A percentile compares a stretch with the other conserved stretches of the same genome.
These are phyloP conservation scores for Dynastes maya DNA, from an alignment of 2,888 invertebrate species.

Conservation along the genomic window DNA sequence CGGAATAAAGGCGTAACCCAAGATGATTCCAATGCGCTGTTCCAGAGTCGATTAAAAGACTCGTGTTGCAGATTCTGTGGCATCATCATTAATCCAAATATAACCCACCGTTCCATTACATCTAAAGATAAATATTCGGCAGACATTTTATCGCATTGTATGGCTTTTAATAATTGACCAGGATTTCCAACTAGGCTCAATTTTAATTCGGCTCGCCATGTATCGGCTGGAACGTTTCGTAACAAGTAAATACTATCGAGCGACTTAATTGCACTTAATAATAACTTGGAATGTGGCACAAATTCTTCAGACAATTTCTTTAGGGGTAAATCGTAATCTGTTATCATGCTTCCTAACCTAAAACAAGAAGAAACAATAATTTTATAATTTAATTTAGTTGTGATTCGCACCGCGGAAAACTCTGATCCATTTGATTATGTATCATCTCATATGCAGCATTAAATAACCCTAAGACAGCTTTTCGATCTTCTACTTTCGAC, in stretches of 20 bases:
- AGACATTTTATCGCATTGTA: constrained; percentile 96
- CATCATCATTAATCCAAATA: constrained; percentile 93
- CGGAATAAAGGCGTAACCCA: constrained; percentile 96
- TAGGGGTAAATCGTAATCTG: constrained; percentile 96
- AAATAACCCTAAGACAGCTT: constrained; percentile 96
- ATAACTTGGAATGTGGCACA: constrained; percentile 90
- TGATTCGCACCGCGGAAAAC: constrained; percentile 73
- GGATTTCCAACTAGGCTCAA: constrained; percentile 96
- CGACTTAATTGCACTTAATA: constrained; percentile 90
- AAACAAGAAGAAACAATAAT: neutral
- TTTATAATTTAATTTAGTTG: neutral
- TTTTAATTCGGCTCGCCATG: constrained; percentile 94
- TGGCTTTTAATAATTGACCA: constrained; percentile 93
- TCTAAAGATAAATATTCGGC: constrained; percentile 98
- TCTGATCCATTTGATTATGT: constrained; percentile 89
- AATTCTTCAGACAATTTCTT: constrained; percentile 98
- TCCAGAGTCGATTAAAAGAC: constrained; percentile 91
- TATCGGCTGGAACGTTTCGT: constrained; percentile 93
- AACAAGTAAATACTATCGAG: constrained; percentile 90
- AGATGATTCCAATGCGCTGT: constrained; percentile 91
- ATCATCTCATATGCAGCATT: constrained; percentile 98
- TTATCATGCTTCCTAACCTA: constrained; percentile 94
- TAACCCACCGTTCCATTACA: constrained; percentile 96
- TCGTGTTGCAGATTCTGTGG: constrained; percentile 89
- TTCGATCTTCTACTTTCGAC: constrained; percentile 98